Base-by-base conservation (phyloP, 2,797 vertebrate species). In the Tokudaia muenninki region DNA sequence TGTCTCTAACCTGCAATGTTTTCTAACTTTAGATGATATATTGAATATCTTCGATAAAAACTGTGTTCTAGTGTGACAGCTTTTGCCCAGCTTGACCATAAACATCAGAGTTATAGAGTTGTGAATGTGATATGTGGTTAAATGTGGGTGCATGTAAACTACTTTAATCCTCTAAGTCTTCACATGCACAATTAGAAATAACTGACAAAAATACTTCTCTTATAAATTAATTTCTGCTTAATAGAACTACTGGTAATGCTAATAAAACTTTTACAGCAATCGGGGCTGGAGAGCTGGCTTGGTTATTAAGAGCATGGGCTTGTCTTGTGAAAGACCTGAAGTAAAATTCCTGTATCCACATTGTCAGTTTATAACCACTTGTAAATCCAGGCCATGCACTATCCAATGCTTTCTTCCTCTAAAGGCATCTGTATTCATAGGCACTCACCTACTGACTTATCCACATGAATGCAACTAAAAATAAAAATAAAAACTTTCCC, bases 221-320 rank as follows among this genome's bases (percentile, higher is more conserved):
- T 59, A 90, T 65, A 87, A 83, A 65, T 77, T 93, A 67, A 37
- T 59, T 84, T 94, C 7, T 95, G 17, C 34, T 81, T 93, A 84
- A 81, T 21, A 83, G 14, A 92, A 77, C 26, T 44, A 81, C 13
- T 67, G 52, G 12, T 78, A 55, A 82, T 31, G 37, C 55, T n/a
- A 72, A 79, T 87, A 47, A 81, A 80, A 91, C 52, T 77, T 92
- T 17, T 26, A 88, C 13, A 84, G 13, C 13, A 67, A 21, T 2
- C 31, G 16, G 6, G 8, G 12, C 10, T 34, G 14, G 4, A 65
- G 2, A 84, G 26, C 47, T 21, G 4, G 17, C 26, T 84, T 59
- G 65, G 59, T 84, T 19, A 29, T 17, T 47, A 63, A 61, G 37
- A 31, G 37, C 37, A 19, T 83, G 3, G 11, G 26, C n/a, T 59